These are phyloP conservation scores for Anoplius nigerrimus DNA, from an alignment of 2,888 invertebrate genomes.

Conservation along the genomic window DNA sequence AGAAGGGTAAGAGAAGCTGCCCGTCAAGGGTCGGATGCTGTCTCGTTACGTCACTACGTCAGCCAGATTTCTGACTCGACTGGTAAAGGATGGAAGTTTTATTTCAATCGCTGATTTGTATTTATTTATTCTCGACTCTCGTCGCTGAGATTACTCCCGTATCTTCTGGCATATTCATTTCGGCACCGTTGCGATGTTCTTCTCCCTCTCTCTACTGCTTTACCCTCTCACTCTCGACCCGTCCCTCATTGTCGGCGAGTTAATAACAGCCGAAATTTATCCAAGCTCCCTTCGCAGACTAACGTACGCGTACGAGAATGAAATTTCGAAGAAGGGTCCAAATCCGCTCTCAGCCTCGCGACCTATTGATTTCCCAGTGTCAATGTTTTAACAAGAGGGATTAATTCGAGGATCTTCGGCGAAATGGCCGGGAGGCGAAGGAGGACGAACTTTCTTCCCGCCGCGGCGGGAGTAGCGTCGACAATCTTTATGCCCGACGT, in stretches of 20 bases:
- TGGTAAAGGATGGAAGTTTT: too few relatives aligned
- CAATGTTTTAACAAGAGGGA: too few relatives aligned
- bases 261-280: constrained; percentile 4
- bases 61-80: too few relatives aligned
- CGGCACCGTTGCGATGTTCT: neutral
- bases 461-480: neutral
- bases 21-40: too few relatives aligned
- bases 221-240: neutral
- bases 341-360: neutral
- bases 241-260: neutral
- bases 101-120: too few relatives aligned
- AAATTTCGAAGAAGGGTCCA: neutral
- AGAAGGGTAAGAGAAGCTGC: too few relatives aligned
- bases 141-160: too few relatives aligned
- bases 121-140: too few relatives aligned
- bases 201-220: neutral
- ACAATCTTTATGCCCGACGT: neutral
- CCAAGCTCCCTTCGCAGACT: neutral
- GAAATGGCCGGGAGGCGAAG: neutral
- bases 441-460: neutral
- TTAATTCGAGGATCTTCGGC: too few relatives aligned
- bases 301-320: neutral
- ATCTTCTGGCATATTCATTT: too few relatives aligned
- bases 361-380: neutral
- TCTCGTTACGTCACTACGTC: too few relatives aligned